These are phyloP conservation scores for Saiga tatarica DNA, from an alignment of 2,113 vertebrate species.

Conservation along the genomic window DNA sequence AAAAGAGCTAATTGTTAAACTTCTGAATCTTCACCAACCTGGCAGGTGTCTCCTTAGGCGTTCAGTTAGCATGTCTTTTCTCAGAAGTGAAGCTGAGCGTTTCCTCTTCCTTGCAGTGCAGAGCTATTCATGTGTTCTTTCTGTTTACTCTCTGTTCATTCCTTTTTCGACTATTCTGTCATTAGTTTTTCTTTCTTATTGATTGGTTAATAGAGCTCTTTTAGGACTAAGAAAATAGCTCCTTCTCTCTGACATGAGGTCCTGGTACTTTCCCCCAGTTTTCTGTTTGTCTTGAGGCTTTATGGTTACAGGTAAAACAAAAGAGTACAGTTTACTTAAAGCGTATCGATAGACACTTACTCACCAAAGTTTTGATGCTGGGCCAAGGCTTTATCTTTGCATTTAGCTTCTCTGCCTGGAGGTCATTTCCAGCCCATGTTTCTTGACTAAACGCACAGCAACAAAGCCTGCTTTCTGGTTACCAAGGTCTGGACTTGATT, in stretches of 20 bases:
- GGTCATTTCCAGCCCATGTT: neutral
- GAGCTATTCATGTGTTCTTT: neutral
- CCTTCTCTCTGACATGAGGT: neutral
- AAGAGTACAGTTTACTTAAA: neutral
- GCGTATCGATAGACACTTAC: neutral
- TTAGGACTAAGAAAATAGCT: neutral
- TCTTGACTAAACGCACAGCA: neutral
- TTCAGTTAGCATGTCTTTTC: neutral
- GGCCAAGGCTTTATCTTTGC: neutral
- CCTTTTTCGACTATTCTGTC: neutral
- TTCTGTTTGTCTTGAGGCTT: neutral
- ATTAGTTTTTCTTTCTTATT: neutral
- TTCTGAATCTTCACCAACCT: neutral
- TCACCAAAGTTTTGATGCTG: neutral
- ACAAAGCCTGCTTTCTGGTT: neutral
- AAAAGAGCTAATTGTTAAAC: accelerated
- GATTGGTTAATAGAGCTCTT: neutral
- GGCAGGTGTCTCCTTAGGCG: neutral
- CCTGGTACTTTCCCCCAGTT: neutral
- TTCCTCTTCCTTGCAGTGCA: neutral
- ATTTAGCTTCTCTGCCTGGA: neutral
- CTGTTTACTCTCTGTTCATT: neutral
- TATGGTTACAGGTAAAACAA: neutral
- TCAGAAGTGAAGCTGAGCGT: neutral
- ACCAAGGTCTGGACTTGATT: neutral